Conservation (phyloP, 2,888 invertebrate species). For the Schrankia costaestrigalis region DNA sequence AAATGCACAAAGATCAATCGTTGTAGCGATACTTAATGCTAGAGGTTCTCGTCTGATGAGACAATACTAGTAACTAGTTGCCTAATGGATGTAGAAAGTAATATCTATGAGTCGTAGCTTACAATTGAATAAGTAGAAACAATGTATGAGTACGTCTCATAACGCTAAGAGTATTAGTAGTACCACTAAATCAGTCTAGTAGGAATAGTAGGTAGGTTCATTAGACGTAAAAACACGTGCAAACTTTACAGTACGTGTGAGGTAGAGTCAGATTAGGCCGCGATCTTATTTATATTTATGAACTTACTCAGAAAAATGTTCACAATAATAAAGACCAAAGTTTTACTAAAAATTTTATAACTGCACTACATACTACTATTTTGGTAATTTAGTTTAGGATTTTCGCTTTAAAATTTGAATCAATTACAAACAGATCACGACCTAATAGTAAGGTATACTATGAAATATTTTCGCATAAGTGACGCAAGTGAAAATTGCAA, state of each 20-base stretch:
- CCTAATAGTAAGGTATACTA: slow-evolving; percentile 10
- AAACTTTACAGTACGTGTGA: slow-evolving; percentile 55
- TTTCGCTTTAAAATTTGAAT: not conserved
- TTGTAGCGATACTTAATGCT: slow-evolving; percentile 61
- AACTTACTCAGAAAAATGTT: no score
- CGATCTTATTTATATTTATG: slow-evolving; percentile 17
- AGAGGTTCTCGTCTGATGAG: slow-evolving; percentile 39
- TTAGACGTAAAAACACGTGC: slow-evolving; percentile 57
- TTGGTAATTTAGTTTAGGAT: not conserved
- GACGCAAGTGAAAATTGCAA: not conserved
- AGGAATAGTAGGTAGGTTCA: slow-evolving; percentile 63
- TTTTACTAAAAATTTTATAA: no score
- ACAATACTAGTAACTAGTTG: slow-evolving; percentile 39
- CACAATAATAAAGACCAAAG: no score
- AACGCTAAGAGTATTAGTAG: slow-evolving; percentile 63
- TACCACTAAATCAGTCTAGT: slow-evolving; percentile 77
- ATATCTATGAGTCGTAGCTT: slow-evolving; percentile 49
- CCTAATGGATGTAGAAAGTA: slow-evolving; percentile 38
- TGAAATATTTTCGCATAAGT: slow-evolving; percentile 24
- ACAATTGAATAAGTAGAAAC: slow-evolving; percentile 54
- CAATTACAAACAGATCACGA: slow-evolving; percentile 13
- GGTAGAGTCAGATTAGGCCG: slow-evolving; percentile 46
- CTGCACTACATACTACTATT: no score
- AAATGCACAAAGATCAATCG: slow-evolving; percentile 67
- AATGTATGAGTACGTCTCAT: slow-evolving; percentile 47